A percentile compares a stretch with the other conserved stretches of the same genome.
Evolutionary conservation across 2,888 invertebrate species (phyloP).

Genomic region (Pseudolycoriella hygida): DNA sequence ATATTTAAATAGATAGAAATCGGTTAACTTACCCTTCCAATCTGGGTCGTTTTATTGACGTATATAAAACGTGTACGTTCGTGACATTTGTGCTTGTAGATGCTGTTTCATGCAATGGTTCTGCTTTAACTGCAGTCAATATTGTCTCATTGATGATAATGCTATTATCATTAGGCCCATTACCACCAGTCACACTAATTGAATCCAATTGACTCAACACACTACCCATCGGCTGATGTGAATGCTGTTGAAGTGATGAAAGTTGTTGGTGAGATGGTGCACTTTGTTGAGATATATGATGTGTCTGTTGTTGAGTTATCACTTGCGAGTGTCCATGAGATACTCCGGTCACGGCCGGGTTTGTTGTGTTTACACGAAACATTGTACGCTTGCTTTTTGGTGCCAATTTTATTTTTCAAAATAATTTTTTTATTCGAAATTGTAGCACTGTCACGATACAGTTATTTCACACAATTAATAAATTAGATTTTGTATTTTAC

Average conservation of each 20-base stretch:
- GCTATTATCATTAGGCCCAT: slow-evolving; percentile 8
- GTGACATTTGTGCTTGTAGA: slow-evolving; percentile 21
- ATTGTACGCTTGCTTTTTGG: slow-evolving; percentile 12
- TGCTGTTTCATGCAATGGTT: slow-evolving; percentile 23
- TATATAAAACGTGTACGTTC: slow-evolving; percentile 27
- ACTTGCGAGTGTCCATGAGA: slow-evolving; percentile 1
- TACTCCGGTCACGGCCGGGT: slow-evolving; percentile 9
- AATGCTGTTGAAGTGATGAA: slow-evolving; percentile 12
- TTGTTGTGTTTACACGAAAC: slow-evolving; percentile 26
- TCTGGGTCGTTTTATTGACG: slow-evolving; percentile 34
- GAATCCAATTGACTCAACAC: slow-evolving; percentile 3
- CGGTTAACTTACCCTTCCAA: slow-evolving; percentile 24
- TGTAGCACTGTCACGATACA: background rate
- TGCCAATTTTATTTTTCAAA: background rate
- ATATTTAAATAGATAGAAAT: no score
- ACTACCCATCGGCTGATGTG: slow-evolving; percentile 11
- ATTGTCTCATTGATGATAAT: slow-evolving; percentile 17
- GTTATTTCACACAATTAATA: background rate
- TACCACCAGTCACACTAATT: background rate
- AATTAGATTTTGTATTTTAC: background rate
- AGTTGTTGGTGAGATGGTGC: slow-evolving; percentile 17
- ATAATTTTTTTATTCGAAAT: background rate
- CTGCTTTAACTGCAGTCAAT: slow-evolving; percentile 26
- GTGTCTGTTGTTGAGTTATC: background rate
- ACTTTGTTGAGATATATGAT: background rate